phyloP scores from a whole-genome alignment of 2,797 vertebrate genomes.

The Pangasius krempfi region DNA sequence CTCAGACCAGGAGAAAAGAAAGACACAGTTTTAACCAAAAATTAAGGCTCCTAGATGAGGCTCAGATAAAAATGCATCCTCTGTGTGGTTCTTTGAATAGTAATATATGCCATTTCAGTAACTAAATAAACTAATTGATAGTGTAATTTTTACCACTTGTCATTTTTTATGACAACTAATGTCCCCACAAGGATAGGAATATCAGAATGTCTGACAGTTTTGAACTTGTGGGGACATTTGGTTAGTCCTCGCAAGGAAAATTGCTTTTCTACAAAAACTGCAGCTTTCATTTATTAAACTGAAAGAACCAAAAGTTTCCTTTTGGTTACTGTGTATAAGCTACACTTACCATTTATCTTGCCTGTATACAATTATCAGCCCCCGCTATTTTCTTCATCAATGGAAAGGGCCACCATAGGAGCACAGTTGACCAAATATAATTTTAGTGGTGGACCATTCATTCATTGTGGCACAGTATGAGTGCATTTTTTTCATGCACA shows the following conservation, averaged over 20 bases:
- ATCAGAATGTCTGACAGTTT: neutral
- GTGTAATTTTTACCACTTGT: neutral
- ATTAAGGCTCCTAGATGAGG: neutral
- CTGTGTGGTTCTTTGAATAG: neutral
- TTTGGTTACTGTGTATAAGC: neutral
- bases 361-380: neutral
- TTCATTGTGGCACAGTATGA: neutral
- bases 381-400: neutral
- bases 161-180: neutral
- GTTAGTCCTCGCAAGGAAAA: neutral
- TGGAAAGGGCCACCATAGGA: neutral
- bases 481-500: neutral
- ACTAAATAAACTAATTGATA: neutral
- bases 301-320: neutral
- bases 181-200: neutral
- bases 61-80: neutral
- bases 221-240: neutral
- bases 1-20: neutral
- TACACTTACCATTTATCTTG: neutral
- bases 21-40: neutral
- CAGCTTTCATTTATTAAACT: neutral
- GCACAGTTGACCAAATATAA: neutral
- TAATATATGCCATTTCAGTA: neutral
- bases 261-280: neutral
- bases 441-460: neutral